Evolutionary conservation across 2,113 vertebrate species (phyloP).

Genomic region (Syrrhaptes paradoxus): DNA sequence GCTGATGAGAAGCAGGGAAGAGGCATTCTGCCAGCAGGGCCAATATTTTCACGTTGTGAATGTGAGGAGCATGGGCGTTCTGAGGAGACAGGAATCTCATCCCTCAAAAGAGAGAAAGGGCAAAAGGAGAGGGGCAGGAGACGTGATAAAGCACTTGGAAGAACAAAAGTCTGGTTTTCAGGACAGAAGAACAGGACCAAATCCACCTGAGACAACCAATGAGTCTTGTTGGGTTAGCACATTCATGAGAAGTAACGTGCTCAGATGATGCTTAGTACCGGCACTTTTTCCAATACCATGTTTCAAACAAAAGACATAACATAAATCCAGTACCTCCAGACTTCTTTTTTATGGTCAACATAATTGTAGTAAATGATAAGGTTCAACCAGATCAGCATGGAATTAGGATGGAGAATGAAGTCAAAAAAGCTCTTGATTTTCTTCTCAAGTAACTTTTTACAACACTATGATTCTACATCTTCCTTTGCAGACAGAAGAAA

Average conservation of each 20-base stretch:
- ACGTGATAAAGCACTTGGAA: neutral
- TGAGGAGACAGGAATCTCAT: neutral
- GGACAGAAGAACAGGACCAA: neutral
- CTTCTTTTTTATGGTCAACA: neutral
- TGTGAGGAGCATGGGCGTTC: neutral
- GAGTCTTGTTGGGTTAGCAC: neutral
- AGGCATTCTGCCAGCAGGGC: neutral
- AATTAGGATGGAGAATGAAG: neutral
- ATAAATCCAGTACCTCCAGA: neutral
- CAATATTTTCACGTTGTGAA: neutral
- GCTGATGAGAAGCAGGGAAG: neutral
- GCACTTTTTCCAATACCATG: neutral
- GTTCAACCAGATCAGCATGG: neutral
- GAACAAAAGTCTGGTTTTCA: neutral
- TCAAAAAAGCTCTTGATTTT: neutral
- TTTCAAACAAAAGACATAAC: neutral
- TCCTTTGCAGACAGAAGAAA: neutral
- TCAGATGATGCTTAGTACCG: neutral
- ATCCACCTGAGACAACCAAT: neutral
- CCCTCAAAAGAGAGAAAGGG: neutral
- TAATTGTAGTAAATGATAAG: neutral
- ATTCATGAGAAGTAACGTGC: neutral
- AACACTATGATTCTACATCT: neutral
- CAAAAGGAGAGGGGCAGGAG: neutral
- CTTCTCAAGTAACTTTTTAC: neutral